Conservation (phyloP, 2,797 vertebrate genomes). For the Hipposideros larvatus region DNA sequence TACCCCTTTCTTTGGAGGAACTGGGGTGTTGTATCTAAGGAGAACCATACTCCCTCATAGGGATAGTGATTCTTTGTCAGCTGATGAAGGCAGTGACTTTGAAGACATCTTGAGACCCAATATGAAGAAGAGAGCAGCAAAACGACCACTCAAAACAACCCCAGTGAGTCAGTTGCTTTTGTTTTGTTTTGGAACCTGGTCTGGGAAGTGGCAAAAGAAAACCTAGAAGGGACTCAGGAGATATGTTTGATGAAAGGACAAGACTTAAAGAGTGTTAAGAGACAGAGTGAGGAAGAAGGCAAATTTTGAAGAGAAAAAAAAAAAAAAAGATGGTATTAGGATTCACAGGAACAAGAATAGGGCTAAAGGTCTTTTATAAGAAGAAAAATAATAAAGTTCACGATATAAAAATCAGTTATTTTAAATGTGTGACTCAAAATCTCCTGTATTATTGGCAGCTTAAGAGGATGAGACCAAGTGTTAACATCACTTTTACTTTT, state of each 20-base stretch:
- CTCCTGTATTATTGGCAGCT: constrained; percentile 8
- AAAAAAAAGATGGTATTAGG: not conserved
- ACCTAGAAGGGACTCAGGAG: not conserved
- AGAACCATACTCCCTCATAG: constrained; percentile 51
- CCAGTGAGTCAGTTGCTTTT: constrained; percentile 77
- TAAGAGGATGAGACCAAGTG: constrained; percentile 4
- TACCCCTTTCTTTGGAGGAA: constrained; percentile 3
- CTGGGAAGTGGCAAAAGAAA: constrained; percentile 38
- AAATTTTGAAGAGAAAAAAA: constrained; percentile 53
- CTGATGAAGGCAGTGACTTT: constrained; percentile 82
- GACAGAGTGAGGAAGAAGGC: not conserved
- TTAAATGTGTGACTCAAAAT: constrained; percentile 2
- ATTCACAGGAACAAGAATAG: not conserved
- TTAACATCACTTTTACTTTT: not conserved
- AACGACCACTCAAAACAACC: constrained; percentile 38
- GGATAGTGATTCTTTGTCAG: constrained; percentile 66
- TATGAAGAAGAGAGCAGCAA: constrained; percentile 74
- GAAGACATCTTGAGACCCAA: constrained; percentile 75
- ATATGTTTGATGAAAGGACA: not conserved
- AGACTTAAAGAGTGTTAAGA: constrained; percentile 8
- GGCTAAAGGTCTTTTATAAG: constrained; percentile 3
- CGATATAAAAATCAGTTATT: not conserved
- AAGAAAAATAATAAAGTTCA: constrained; percentile 23
- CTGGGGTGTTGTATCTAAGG: constrained; percentile 44
- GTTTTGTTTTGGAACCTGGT: constrained; percentile 56